phyloP scores from a whole-genome alignment of 2,888 invertebrate genomes.

The Cheilosia pagana region DNA sequence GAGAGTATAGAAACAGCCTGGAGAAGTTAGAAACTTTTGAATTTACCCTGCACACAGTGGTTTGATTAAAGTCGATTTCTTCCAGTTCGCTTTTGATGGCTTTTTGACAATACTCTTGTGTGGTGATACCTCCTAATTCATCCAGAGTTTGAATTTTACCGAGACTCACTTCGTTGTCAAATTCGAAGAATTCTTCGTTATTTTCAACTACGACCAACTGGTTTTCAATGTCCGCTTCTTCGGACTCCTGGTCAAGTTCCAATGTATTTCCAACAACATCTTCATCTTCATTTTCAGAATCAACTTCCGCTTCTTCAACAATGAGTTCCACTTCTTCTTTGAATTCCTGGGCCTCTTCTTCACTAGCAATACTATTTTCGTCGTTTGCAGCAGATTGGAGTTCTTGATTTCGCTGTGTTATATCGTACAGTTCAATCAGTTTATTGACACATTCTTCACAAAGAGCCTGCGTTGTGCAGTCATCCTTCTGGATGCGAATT shows the following conservation, averaged over 20 bases:
- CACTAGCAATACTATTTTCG: neutral
- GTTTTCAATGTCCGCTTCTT: neutral
- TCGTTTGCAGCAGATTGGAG: neutral
- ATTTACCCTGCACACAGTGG: constrained; percentile 69
- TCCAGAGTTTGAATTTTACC: constrained; percentile 2
- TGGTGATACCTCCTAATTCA: neutral
- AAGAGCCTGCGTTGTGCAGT: constrained; percentile 74
- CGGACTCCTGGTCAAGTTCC: neutral
- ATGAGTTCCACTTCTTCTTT: constrained; percentile 7
- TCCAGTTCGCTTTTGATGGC: constrained; percentile 67
- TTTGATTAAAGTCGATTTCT: constrained; percentile 61
- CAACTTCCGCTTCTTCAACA: neutral
- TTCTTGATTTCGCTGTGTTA: constrained; percentile 77
- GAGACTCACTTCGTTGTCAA: neutral
- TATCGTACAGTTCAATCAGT: constrained; percentile 80
- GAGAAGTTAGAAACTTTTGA: neutral
- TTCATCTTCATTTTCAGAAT: constrained; percentile 6
- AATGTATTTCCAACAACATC: neutral
- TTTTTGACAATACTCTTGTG: constrained; percentile 12
- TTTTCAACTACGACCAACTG: neutral
- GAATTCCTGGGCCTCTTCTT: neutral
- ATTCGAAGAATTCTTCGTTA: constrained; percentile 24
- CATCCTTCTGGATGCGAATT: constrained; percentile 73
- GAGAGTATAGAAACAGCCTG: no score
- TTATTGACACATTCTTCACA: constrained; percentile 79